phyloP scores from a whole-genome alignment of 1,140 invertebrate species.

The Procambarus clarkii region DNA sequence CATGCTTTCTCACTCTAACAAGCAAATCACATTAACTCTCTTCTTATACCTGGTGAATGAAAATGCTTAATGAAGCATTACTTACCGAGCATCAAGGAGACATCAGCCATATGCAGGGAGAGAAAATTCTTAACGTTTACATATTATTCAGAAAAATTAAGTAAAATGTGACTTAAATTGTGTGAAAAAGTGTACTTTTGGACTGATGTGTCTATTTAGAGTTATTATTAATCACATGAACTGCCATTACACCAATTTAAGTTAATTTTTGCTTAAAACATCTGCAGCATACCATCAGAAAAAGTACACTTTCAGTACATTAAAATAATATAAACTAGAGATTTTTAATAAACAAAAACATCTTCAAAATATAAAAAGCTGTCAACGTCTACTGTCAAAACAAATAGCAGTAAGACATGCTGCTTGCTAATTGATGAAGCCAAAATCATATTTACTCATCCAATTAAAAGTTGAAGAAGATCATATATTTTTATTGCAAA shows the following conservation, averaged over 20 bases:
- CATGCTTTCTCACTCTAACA: neutral
- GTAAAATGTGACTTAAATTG: neutral
- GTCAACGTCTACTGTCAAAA: neutral
- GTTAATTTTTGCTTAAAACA: neutral
- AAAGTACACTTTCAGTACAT: neutral
- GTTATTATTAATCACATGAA: neutral
- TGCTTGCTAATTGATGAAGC: neutral
- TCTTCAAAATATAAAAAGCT: neutral
- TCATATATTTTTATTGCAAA: neutral
- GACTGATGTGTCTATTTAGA: neutral
- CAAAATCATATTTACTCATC: neutral
- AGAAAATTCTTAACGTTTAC: slow-evolving; percentile 55
- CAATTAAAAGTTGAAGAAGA: slow-evolving; percentile 10
- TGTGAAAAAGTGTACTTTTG: neutral
- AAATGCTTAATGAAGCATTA: slow-evolving; percentile 5
- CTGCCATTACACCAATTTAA: neutral
- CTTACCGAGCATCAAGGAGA: slow-evolving; percentile 50
- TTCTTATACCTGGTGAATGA: neutral
- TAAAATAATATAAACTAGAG: neutral
- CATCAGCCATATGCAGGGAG: slow-evolving; percentile 60
- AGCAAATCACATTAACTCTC: slow-evolving; percentile 16
- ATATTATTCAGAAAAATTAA: slow-evolving; percentile 15
- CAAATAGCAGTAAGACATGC: slow-evolving; percentile 5
- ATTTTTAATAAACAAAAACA: neutral
- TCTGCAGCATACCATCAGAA: neutral